These are phyloP conservation scores for Orchesellides sinensis DNA, from an alignment of 2,888 invertebrate genomes.

Conservation along the genomic window DNA sequence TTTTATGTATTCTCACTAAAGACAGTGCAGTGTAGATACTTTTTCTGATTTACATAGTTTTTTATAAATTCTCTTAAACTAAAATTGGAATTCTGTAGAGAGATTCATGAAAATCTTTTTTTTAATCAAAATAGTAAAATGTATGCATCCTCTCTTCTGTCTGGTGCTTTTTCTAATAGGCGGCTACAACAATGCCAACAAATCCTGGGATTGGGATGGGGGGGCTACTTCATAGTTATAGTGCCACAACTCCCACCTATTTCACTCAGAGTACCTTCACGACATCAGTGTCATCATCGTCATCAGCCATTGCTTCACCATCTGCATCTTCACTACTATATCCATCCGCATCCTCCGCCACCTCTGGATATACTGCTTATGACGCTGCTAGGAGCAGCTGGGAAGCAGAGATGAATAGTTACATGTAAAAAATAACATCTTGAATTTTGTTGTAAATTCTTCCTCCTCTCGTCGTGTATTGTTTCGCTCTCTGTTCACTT, in stretches of 20 bases:
- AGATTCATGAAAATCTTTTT: too few relatives aligned
- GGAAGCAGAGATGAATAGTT: constrained; percentile 16
- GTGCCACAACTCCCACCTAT: background rate
- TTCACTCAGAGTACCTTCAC: background rate
- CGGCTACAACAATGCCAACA: background rate
- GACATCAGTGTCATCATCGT: background rate
- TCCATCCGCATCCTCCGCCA: background rate
- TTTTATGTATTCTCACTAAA: too few relatives aligned
- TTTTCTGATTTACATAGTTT: too few relatives aligned
- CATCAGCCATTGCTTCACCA: background rate
- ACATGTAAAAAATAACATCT: constrained; percentile 16
- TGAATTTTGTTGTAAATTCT: too few relatives aligned
- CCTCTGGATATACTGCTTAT: constrained; percentile 15
- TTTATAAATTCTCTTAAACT: too few relatives aligned
- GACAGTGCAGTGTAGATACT: too few relatives aligned
- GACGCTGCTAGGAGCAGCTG: constrained; percentile 9
- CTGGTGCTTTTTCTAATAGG: background rate
- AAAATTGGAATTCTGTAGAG: too few relatives aligned
- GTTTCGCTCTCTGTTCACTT: too few relatives aligned
- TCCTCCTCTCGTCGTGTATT: too few relatives aligned
- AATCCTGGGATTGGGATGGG: background rate
- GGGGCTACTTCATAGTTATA: background rate
- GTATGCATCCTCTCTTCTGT: background rate
- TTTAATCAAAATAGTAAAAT: too few relatives aligned
- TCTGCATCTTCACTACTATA: constrained; percentile 5